A percentile compares a stretch with the other conserved stretches of the same genome.
These are phyloP conservation scores for Trematomus bernacchii DNA, from an alignment of 2,797 vertebrate species.

Conservation along the genomic window DNA sequence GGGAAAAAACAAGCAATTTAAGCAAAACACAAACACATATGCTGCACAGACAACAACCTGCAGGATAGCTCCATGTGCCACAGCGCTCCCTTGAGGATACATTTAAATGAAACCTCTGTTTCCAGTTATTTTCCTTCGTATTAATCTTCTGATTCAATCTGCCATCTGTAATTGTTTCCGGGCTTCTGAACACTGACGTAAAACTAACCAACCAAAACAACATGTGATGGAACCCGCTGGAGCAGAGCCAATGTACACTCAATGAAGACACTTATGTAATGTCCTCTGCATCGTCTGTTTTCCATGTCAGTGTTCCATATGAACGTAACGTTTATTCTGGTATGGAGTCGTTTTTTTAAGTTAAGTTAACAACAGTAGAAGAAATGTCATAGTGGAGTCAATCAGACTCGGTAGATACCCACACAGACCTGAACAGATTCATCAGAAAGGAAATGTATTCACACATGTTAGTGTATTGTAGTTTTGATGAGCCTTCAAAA, in stretches of 20 bases:
- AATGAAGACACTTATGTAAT: not conserved
- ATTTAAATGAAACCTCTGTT: not conserved
- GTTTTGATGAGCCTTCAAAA: not conserved
- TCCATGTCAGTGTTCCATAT: not conserved
- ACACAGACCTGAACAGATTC: not conserved
- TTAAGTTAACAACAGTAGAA: not conserved
- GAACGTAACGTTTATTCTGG: not conserved
- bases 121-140: constrained; percentile 15
- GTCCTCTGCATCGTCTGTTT: not conserved
- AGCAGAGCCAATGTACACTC: not conserved
- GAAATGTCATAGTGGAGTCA: not conserved
- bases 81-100: not conserved
- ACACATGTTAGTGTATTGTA: not conserved
- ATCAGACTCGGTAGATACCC: not conserved
- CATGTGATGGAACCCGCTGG: constrained; percentile 26
- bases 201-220: constrained; percentile 28
- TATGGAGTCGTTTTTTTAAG: not conserved
- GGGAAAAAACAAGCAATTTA: not conserved
- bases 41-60: not conserved
- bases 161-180: constrained; percentile 11
- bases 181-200: not conserved
- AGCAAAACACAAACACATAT: not conserved
- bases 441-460: not conserved
- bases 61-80: not conserved
- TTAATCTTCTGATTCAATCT: constrained; percentile 33